Base-by-base conservation (phyloP, 2,797 vertebrate genomes). In the Diceros bicornis region DNA sequence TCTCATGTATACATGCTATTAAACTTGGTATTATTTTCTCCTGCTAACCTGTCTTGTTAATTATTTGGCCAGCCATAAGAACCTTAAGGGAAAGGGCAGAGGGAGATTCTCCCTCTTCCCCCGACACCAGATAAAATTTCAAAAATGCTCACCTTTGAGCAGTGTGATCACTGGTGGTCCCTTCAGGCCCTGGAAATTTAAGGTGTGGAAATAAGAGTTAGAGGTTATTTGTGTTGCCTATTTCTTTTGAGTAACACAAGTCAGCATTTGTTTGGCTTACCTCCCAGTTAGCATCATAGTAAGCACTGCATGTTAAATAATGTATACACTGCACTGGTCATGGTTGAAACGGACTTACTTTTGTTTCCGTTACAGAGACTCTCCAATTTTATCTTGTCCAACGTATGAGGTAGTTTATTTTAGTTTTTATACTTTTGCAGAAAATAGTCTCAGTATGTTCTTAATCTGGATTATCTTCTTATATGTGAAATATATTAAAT, bases 401-500 rank as follows among this genome's bases (percentile, higher is more conserved):
- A 62, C 47, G 8, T 92, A 72, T 44, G 20, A 61, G 20, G 32
- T 91, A 17, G 6, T 52, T 68, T 69, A 27, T 57, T 94, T 89
- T 47, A 78, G 18, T 23, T 82, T 92, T 91, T 25, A 47, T 59
- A 55, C 5, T 79, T 83, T 62, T 41, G 1, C 34, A 92, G 57
- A 84, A 55, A 29, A 66, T 41, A 64, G 12, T 82, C 23, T 34
- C 7, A 69, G 13, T 3, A 20, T 25, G 8, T 16, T 10, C 61
- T 86, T 66, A 78, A 87, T 94, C 82, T 87, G 18, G 52, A 64
- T 87, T 78, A 37, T 92, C 2, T 78, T 77, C 2, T 78, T 77
- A 90, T 13, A 68, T 82, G 14, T 77, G 29, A 10, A 68, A 34
- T 20, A 68, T 0, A 0, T 78, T 83, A 55, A 23, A 69, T 52